Base-by-base conservation (phyloP, 2,797 vertebrate species). In the Danio tinwini region DNA sequence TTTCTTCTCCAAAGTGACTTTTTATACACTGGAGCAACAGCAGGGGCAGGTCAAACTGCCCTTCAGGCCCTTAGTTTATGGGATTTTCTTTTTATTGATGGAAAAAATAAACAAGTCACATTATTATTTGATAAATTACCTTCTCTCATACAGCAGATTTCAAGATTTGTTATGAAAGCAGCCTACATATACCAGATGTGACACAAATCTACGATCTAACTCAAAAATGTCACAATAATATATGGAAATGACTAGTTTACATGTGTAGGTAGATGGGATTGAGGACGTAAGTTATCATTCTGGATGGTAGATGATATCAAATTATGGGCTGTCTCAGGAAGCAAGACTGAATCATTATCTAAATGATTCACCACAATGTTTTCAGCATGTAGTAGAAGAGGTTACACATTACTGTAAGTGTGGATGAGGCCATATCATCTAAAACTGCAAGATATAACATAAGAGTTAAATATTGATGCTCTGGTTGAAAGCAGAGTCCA, bases 381-480 rank as follows among this genome's bases (percentile, higher is more conserved):
- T 64, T 59, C 44, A 62, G 7, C 19, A 63, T 62, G 14, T 70
- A 55, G 65, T 70, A 45, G 14, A 70, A 71, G 62, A 76, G 50
- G 59, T 76, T 76, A 75, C 58, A 67, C 58, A 76, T 82, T 71
- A 80, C 45, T 37, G 17, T 62, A 37, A 70, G 37, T 37, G 21
- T 19, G 11, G 14, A 47, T 59, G 39, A 71, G 62, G 13, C 50
- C 47, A 53, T 65, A n/a, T 59, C 47, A 47, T 62, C 40, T 64
- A 65, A 64, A 79, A 69, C n/a, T 76, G 78, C 84, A 85, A 84
- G 47, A 53, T 47, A 82, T 72, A 61, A 83, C 64, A 62, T 62
- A 49, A 5, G 42, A 53, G 84, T 84, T 84, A 84, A 82, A 81
- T 81, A 83, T 87, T 85, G 40, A 81, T 75, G 64, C 68, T 84